Evolutionary conservation across 1,140 invertebrate genomes (phyloP).

Genomic region (Ips typographus): DNA sequence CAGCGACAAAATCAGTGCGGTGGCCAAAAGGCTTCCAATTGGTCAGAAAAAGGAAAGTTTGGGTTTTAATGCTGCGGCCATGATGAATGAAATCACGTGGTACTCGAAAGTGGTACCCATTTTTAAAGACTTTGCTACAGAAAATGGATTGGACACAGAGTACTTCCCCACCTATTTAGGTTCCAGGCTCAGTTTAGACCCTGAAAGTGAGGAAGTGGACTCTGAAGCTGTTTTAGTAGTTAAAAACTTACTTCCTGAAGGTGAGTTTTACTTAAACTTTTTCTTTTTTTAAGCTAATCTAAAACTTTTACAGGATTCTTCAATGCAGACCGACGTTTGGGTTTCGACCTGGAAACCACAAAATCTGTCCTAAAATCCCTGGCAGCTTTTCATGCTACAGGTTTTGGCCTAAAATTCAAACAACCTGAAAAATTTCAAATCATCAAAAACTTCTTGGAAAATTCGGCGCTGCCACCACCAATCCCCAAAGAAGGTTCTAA

Average conservation of each 20-base stretch:
- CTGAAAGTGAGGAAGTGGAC: neutral
- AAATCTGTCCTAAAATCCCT: constrained; percentile 54
- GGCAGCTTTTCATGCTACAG: constrained; percentile 60
- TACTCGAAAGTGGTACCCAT: constrained; percentile 1
- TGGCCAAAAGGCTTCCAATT: constrained; percentile 1
- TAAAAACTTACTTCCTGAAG: constrained; percentile 4
- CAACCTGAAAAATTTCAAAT: constrained; percentile 54
- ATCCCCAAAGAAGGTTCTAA: neutral
- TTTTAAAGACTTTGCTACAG: neutral
- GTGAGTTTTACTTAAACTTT: neutral
- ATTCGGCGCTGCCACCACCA: neutral
- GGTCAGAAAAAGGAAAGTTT: neutral
- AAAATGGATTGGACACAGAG: neutral
- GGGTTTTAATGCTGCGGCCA: neutral
- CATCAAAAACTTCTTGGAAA: constrained; percentile 48
- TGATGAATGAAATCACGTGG: constrained; percentile 4
- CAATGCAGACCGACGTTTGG: constrained; percentile 52
- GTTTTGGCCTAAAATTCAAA: constrained; percentile 57
- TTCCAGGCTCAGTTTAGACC: neutral
- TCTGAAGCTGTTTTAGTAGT: neutral
- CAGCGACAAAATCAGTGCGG: neutral
- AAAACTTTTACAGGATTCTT: constrained; percentile 50
- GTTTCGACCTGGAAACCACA: constrained; percentile 56
- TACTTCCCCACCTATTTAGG: neutral
- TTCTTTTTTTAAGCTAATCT: neutral